Conservation (phyloP, 92 coral and sea anemone species). For the Desmophyllum pertusum region DNA sequence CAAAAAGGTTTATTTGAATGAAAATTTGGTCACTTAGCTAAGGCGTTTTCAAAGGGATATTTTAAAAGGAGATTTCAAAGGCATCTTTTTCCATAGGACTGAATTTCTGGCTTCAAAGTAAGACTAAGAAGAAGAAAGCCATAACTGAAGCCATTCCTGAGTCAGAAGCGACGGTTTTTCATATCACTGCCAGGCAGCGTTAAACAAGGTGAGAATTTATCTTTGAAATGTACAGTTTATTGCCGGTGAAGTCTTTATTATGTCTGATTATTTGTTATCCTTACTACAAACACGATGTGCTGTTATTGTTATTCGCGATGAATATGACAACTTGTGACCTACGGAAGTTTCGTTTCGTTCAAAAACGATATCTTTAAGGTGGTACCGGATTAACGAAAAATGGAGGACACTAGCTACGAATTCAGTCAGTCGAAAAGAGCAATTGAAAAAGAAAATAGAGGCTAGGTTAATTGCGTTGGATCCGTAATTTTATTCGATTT, state of each 20-base stretch:
- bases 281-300: not conserved
- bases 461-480: no score
- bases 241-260: not conserved
- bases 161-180: no score
- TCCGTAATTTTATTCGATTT: no score
- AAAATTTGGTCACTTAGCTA: not conserved
- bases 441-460: no score
- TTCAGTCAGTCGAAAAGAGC: no score
- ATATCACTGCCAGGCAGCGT: not conserved
- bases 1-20: not conserved
- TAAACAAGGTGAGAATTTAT: conserved; percentile 1
- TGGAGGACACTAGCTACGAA: not conserved
- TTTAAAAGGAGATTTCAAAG: not conserved
- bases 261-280: not conserved
- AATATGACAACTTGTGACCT: no score
- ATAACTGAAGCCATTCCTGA: no score
- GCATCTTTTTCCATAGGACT: not conserved
- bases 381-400: no score
- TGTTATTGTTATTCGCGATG: not conserved
- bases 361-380: no score
- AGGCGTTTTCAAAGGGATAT: not conserved
- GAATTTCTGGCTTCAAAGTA: not conserved
- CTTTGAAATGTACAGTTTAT: not conserved
- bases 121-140: not conserved
- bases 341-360: no score